Evolutionary conservation across 2,797 vertebrate species (phyloP).

Genomic region (Urocyon cinereoargenteus): DNA sequence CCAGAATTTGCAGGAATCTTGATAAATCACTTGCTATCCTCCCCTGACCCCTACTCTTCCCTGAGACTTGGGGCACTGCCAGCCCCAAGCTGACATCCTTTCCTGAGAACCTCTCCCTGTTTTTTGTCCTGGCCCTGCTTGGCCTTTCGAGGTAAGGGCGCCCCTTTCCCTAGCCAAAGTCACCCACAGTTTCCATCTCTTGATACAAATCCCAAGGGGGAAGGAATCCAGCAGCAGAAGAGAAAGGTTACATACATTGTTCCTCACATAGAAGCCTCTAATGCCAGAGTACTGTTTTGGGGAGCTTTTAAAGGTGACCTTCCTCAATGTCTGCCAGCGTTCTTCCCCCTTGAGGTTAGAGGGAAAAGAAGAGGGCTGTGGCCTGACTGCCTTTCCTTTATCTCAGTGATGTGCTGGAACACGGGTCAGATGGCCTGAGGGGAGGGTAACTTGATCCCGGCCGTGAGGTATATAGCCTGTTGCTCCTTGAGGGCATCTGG

Average conservation of each 20-base stretch:
- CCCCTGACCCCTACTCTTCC: neutral
- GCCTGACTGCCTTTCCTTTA: neutral
- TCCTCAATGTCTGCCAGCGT: neutral
- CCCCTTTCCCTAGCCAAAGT: neutral
- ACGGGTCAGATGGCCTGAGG: neutral
- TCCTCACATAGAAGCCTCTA: neutral
- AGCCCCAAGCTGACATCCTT: neutral
- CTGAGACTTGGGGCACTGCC: neutral
- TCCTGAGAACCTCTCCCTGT: neutral
- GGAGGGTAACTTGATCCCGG: neutral
- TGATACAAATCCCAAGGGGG: neutral
- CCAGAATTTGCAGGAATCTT: neutral
- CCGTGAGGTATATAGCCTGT: neutral
- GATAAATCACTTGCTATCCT: neutral
- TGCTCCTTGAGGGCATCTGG: accelerated
- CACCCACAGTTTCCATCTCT: neutral
- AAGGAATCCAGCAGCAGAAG: neutral
- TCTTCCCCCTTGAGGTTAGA: neutral
- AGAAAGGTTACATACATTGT: neutral
- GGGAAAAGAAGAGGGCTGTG: neutral
- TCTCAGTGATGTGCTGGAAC: neutral
- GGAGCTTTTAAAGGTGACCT: neutral
- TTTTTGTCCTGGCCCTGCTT: conserved; percentile 19
- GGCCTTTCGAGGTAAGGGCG: neutral
- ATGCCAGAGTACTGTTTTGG: neutral